Percentiles rank a stretch among this genome's conserved stretches.
Conservation (phyloP, 2,888 invertebrate species). For the Pterostichus madidus region DNA sequence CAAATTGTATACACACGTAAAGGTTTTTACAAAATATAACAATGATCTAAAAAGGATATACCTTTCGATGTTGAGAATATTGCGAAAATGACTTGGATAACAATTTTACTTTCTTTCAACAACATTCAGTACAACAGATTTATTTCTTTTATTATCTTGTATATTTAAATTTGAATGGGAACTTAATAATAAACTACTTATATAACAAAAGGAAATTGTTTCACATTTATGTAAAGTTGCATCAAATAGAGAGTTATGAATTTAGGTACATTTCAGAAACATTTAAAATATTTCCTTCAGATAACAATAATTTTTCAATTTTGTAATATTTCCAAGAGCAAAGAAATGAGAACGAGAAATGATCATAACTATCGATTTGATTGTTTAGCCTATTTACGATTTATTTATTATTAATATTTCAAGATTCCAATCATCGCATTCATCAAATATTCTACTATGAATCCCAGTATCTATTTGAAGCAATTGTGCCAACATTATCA, state of each 20-base stretch:
- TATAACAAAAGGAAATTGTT: slow-evolving; percentile 5
- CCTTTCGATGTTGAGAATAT: slow-evolving; percentile 47
- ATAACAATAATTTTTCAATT: not conserved
- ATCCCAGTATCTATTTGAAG: slow-evolving; percentile 17
- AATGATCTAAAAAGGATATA: slow-evolving; percentile 42
- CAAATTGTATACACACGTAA: slow-evolving; percentile 39
- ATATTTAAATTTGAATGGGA: slow-evolving; percentile 39
- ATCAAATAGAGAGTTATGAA: slow-evolving; percentile 44
- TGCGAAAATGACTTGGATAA: slow-evolving; percentile 6
- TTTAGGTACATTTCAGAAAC: not conserved
- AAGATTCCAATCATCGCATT: not conserved
- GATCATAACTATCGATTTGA: slow-evolving; percentile 25
- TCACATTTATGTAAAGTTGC: slow-evolving; percentile 21
- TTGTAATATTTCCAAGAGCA: not conserved
- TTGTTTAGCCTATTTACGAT: slow-evolving; percentile 1
- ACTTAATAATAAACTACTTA: slow-evolving; percentile 40
- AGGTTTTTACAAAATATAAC: slow-evolving; percentile 33
- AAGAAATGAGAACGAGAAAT: not conserved
- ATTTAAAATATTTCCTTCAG: not conserved
- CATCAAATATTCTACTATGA: slow-evolving; percentile 23
- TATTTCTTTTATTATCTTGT: slow-evolving; percentile 4
- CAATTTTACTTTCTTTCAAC: slow-evolving; percentile 20
- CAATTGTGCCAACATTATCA: slow-evolving; percentile 20
- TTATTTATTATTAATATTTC: not conserved
- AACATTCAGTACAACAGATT: slow-evolving; percentile 2